A percentile compares a stretch with the other conserved stretches of the same genome.
Conservation (phyloP, 2,797 vertebrate species). For the Oreochromis grahami region DNA sequence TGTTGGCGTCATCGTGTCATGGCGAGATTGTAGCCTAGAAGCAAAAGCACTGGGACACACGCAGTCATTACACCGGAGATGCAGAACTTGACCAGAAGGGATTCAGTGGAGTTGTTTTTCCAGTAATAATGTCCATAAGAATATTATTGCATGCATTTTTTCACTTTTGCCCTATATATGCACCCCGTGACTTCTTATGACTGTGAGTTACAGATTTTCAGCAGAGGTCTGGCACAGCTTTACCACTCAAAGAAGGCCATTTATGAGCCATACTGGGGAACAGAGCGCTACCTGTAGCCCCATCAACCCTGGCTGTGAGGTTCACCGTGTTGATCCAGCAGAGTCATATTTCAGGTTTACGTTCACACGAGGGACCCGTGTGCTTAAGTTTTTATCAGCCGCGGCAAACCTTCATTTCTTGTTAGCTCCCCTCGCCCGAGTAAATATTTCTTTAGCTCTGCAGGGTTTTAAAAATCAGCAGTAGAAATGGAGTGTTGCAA, state of each 20-base stretch:
- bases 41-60: neutral
- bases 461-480: neutral
- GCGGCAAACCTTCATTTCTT: constrained; percentile 9
- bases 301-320: neutral
- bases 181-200: neutral
- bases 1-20: neutral
- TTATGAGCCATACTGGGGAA: neutral
- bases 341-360: constrained; percentile 16
- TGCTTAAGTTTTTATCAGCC: constrained; percentile 42
- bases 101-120: neutral
- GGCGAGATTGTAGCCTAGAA: neutral
- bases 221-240: neutral
- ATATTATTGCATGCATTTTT: neutral
- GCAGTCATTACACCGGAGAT: neutral
- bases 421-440: neutral
- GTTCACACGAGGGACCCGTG: constrained; percentile 30
- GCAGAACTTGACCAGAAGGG: neutral
- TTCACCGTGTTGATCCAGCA: neutral
- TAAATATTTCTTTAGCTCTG: constrained; percentile 16
- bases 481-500: neutral
- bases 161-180: neutral
- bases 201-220: neutral
- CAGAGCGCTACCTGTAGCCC: neutral
- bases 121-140: neutral
- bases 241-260: neutral